phyloP scores from a whole-genome alignment of 2,888 invertebrate species.

The Cantharis rufa region DNA sequence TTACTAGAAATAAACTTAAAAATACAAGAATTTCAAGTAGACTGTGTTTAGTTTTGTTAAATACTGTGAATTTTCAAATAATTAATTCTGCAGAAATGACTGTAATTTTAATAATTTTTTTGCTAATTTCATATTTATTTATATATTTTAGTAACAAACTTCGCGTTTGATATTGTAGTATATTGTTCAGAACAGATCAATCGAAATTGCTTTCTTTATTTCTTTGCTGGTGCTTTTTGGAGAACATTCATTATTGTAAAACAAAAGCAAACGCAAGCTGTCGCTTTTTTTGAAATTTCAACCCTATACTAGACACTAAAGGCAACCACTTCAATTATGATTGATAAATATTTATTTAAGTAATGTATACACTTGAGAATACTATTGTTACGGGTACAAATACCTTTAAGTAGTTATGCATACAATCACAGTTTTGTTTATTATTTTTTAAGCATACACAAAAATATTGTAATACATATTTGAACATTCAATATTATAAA shows the following conservation, averaged over 20 bases:
- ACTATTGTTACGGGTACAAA: constrained; percentile 18
- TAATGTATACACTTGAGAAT: constrained; percentile 32
- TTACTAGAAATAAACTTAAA: no score
- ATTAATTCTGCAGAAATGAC: no score
- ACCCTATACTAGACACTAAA: constrained; percentile 15
- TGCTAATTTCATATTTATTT: no score
- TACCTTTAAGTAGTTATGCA: neutral
- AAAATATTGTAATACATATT: neutral
- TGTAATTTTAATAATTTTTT: no score
- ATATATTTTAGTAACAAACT: neutral
- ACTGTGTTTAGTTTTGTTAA: no score
- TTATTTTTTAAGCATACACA: neutral
- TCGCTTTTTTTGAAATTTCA: constrained; percentile 11
- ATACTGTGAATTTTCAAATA: no score
- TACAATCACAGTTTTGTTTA: neutral
- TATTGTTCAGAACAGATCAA: constrained; percentile 13
- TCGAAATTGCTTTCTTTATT: constrained; percentile 20
- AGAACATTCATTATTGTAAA: constrained; percentile 27
- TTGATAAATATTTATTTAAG: constrained; percentile 50
- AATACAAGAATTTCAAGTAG: no score
- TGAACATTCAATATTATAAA: neutral
- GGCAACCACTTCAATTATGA: constrained; percentile 36
- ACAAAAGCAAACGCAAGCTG: constrained; percentile 30
- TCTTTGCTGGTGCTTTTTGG: constrained; percentile 11
- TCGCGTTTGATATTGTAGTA: constrained; percentile 2